These are phyloP conservation scores for Myrmecobius fasciatus DNA, from an alignment of 2,113 vertebrate genomes.

Conservation along the genomic window DNA sequence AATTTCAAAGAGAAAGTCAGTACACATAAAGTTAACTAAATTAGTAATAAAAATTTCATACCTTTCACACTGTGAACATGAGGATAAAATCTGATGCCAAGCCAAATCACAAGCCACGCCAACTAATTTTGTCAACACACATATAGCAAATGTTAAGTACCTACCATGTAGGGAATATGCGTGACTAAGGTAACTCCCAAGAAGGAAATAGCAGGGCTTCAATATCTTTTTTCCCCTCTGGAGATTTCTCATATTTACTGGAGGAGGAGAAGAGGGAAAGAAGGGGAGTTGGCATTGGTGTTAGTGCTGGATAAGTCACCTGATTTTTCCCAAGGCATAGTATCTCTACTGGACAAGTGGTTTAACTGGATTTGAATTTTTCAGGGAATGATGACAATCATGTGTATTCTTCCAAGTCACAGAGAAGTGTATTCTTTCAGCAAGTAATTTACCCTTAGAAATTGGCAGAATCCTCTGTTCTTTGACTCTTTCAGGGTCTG, in stretches of 20 bases:
- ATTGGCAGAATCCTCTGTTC: background rate
- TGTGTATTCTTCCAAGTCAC: background rate
- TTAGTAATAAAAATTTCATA: background rate
- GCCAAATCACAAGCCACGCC: slow-evolving; percentile 49
- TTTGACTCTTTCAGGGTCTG: background rate
- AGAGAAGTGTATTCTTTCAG: background rate
- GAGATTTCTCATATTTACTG: background rate
- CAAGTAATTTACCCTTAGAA: background rate
- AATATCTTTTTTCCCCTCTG: background rate
- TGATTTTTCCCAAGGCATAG: background rate
- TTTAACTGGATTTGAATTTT: background rate
- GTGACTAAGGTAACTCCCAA: background rate
- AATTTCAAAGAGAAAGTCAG: too few relatives aligned
- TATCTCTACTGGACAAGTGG: background rate
- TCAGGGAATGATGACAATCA: background rate
- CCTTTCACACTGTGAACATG: slow-evolving; percentile 47
- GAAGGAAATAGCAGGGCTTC: background rate
- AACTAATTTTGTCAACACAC: slow-evolving; percentile 34
- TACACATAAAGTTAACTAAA: too few relatives aligned
- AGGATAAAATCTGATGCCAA: slow-evolving; percentile 49
- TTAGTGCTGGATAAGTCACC: background rate
- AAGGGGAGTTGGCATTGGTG: background rate
- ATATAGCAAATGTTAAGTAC: background rate
- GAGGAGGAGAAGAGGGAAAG: too few relatives aligned
- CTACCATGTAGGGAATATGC: background rate